These are phyloP conservation scores for Cynopterus sphinx DNA, from an alignment of 2,797 vertebrate species.

Conservation along the genomic window DNA sequence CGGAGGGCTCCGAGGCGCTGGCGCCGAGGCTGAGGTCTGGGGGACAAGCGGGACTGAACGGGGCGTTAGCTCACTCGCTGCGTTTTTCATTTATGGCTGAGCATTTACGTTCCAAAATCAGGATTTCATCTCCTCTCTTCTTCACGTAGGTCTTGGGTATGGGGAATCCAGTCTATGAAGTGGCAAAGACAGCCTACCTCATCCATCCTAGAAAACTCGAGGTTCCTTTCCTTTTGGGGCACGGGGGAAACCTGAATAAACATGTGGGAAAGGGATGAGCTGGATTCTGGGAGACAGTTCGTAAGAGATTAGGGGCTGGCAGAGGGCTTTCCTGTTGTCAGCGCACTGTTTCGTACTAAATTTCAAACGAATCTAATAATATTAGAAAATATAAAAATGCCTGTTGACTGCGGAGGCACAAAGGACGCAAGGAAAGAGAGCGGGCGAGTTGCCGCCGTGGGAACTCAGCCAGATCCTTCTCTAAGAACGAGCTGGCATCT, in stretches of 20 bases:
- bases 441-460: background rate
- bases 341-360: background rate
- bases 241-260: slow-evolving; percentile 33
- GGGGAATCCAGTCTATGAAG: background rate
- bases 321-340: background rate
- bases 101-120: slow-evolving; percentile 40
- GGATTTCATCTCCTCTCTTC: background rate
- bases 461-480: background rate
- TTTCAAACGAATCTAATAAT: background rate
- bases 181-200: background rate
- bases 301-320: background rate
- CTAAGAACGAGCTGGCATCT: background rate
- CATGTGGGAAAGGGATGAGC: background rate
- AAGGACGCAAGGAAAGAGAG: background rate
- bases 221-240: background rate
- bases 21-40: rapidly evolving
- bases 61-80: too few relatives aligned
- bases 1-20: too few relatives aligned
- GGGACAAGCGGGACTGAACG: background rate
- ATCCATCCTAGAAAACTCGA: background rate
- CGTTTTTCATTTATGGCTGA: background rate
- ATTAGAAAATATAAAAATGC: background rate
- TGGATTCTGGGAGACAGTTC: background rate
- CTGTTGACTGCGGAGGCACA: background rate
- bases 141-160: background rate